These are phyloP conservation scores for Microcebus ravelobensis DNA, from an alignment of 2,113 vertebrate species.

Conservation along the genomic window DNA sequence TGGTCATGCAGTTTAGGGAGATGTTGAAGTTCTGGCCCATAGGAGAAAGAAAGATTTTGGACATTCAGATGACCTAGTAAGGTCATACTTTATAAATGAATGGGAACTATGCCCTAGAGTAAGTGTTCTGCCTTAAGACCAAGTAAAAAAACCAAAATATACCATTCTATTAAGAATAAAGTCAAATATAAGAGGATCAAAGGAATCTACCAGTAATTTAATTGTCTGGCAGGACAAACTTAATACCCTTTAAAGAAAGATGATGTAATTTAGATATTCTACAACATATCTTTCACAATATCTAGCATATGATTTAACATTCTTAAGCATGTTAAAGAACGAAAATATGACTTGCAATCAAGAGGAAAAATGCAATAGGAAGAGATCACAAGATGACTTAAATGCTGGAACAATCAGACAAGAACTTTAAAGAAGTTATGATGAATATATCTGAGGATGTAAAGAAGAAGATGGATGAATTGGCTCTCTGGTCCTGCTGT, in stretches of 20 bases:
- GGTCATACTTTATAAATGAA: not conserved
- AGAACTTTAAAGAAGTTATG: not conserved
- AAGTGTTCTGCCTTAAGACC: not conserved
- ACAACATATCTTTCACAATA: not conserved
- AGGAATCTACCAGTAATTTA: not conserved
- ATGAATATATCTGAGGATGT: not conserved
- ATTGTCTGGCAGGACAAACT: not conserved
- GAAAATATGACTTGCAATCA: not conserved
- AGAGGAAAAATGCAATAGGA: not conserved
- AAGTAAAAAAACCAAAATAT: not conserved
- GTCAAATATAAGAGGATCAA: not conserved
- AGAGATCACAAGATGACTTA: not conserved
- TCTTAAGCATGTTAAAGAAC: not conserved
- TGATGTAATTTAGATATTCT: not conserved
- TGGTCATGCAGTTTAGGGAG: not conserved
- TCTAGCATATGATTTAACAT: not conserved
- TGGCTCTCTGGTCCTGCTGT: not conserved
- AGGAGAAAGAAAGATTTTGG: not conserved
- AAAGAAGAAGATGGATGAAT: not conserved
- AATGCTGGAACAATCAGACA: not conserved
- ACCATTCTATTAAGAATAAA: slow-evolving; percentile 4
- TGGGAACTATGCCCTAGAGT: not conserved
- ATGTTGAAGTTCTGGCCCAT: not conserved
- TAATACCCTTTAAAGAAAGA: not conserved
- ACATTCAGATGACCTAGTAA: not conserved